Base-by-base conservation (phyloP, 2,797 vertebrate species). In the Furcifer pardalis region DNA sequence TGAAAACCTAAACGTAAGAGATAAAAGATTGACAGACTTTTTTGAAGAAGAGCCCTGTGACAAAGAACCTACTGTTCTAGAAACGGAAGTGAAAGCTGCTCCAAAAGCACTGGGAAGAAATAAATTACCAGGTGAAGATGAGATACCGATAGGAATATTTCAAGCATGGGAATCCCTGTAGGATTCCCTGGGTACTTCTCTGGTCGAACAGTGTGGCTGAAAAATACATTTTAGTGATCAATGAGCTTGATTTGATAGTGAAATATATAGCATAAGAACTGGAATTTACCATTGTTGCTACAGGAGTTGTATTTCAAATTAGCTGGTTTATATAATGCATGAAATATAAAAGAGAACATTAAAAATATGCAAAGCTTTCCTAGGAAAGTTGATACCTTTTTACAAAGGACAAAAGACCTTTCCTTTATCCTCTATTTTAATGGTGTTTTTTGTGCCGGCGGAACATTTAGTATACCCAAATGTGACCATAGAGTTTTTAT, bases 251-350 rank as follows among this genome's bases (percentile, higher is more conserved):
- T 62, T 74, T 83, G 68, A 27, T 71, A 65, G 46, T 44, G 6
- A 4, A 66, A 44, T 56, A 66, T 9, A 42, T 72, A 63, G 15
- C 62, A 44, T 27, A 73, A 63, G 8, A 72, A 37, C 32, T 78
- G 60, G 68, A 46, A 78, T 65, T 79, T 73, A 15, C 49, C 42
- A 73, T 5, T 19, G 19, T 79, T 79, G 68, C 35, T 32, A 30
- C 13, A 44, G 46, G 23, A 59, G 49, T 37, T 66, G 71, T 78
- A 78, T 72, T 78, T 72, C 65, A 84, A 84, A 25, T 78, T 42
- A 62, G 7, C 62, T 69, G 66, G 44, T 78, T 71, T 78, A 75
- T 23, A 72, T 78, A 78, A 78, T 60, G 35, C 65, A 78, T 78
- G 71, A 60, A 71, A 60, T 77, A 52, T 25, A 83, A 44, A 30